Percentiles rank a stretch among this genome's conserved stretches.
phyloP scores from a whole-genome alignment of 2,113 vertebrate species.

The human (Homo sapiens) region DNA sequence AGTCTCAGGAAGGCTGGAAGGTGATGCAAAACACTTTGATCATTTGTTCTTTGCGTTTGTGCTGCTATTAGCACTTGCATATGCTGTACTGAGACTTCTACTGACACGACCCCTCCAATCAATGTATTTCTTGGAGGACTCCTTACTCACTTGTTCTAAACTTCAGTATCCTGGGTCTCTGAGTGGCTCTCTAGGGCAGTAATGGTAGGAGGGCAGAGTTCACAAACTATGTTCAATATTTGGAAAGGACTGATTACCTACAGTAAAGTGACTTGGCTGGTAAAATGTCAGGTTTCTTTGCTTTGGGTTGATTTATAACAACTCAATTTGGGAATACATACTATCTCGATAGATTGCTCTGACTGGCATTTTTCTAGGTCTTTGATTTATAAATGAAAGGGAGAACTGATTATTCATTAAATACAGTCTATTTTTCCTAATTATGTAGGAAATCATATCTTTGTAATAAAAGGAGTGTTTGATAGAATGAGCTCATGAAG shows the following conservation, averaged over 20 bases:
- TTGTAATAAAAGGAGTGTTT: background rate
- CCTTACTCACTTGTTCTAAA: background rate
- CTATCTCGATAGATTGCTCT: background rate
- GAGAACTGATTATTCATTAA: background rate
- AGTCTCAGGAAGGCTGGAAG: background rate
- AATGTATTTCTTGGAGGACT: background rate
- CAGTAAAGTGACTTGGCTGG: background rate
- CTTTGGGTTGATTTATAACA: background rate
- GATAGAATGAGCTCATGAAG: background rate
- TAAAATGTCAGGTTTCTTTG: constrained; percentile 7
- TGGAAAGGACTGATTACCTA: background rate
- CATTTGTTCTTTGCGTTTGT: background rate
- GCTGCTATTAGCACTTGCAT: background rate
- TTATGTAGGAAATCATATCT: background rate
- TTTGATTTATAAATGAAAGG: constrained; percentile 12
- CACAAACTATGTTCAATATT: background rate
- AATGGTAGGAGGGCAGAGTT: too few relatives aligned
- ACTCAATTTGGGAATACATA: background rate
- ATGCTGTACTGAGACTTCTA: background rate
- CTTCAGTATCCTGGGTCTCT: background rate
- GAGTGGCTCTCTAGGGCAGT: background rate
- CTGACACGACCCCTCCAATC: background rate
- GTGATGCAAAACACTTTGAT: background rate
- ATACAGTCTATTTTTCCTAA: background rate
- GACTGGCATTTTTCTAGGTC: background rate